Evolutionary conservation across 1,140 invertebrate genomes (phyloP).

Genomic region (Dolichoris vasculosae): DNA sequence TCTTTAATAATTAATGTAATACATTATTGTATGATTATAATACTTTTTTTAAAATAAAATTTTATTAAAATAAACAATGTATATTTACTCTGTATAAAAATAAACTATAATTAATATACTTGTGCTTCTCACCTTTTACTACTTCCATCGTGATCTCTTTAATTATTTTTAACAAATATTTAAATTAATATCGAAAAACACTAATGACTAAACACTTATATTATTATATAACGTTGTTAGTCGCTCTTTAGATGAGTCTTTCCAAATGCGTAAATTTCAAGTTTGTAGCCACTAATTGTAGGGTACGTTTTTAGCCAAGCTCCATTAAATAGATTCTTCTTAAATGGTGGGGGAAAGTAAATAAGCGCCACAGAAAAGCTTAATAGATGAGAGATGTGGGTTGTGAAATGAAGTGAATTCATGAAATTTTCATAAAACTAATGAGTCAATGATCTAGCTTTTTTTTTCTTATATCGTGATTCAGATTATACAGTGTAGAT

Average conservation of each 20-base stretch:
- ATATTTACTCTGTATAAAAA: background rate
- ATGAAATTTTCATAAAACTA: background rate
- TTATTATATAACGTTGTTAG: background rate
- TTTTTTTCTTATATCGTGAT: constrained; percentile 12
- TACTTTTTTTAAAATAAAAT: constrained; percentile 6
- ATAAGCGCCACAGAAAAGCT: constrained; percentile 19
- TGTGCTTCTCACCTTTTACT: constrained; percentile 63
- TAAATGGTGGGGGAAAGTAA: constrained; percentile 15
- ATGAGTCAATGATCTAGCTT: constrained; percentile 39
- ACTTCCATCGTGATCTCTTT: constrained; percentile 61
- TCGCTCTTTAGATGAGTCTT: constrained; percentile 5
- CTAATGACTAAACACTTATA: background rate
- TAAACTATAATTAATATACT: constrained; percentile 21
- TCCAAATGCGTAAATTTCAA: background rate
- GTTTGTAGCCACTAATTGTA: background rate
- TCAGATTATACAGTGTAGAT: background rate
- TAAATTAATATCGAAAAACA: background rate
- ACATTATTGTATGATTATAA: no score
- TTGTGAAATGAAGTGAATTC: constrained; percentile 11
- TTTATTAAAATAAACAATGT: background rate
- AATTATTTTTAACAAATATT: background rate
- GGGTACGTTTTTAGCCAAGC: background rate
- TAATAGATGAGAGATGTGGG: background rate
- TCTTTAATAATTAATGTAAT: no score
- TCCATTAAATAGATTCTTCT: constrained; percentile 13